Base-by-base conservation (phyloP, 2,113 vertebrate genomes). In the Scomber colias region DNA sequence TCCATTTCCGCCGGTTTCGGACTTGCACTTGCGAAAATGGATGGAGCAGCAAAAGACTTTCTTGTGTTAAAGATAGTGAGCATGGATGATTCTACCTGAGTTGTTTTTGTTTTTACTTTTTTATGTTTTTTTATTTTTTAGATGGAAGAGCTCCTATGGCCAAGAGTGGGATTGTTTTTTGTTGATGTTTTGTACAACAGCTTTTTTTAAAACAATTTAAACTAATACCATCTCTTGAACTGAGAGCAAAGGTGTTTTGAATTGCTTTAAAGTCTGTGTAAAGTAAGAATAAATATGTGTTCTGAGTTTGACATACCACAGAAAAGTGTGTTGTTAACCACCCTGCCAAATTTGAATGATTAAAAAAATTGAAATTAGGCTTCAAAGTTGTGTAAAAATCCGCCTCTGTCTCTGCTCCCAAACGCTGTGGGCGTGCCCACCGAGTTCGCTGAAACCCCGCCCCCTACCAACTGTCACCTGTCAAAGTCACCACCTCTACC, bases 1-100 rank as follows among this genome's bases (percentile, higher is more conserved):
- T 87, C 82, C 74, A 70, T 79, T 85, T 51, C 53, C 5, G 31
- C 67, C 35, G 49, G 53, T 75, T 75, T 56, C 24, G 40, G 53
- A 44, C 16, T 14, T 13, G 11, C 19, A 5, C 7, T 21, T 66
- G 40, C 53, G 61, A 62, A 19, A 75, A 85, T 81, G 73, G 83
- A 83, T 81, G 74, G 16, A 75, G 7, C 24, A 48, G 21, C 68
- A 44, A 3, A 27, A 44, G 1, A 63, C 19, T 30, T 30, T 44
- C 19, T 30, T 63, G 44, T 74, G n/a, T 62, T 66, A 19, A 9
- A 51, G 44, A 55, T 48, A 5, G 14, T 55, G 56, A 72, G 78
- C 66, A 69, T 84, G 54, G 55, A 69, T 35, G 24, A 73, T 45
- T 5, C 45, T 13, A 27, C 40, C 19, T 8, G 6, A 56, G 17